These are phyloP conservation scores for Azemiops feae DNA, from an alignment of 2,113 vertebrate species.

Conservation along the genomic window DNA sequence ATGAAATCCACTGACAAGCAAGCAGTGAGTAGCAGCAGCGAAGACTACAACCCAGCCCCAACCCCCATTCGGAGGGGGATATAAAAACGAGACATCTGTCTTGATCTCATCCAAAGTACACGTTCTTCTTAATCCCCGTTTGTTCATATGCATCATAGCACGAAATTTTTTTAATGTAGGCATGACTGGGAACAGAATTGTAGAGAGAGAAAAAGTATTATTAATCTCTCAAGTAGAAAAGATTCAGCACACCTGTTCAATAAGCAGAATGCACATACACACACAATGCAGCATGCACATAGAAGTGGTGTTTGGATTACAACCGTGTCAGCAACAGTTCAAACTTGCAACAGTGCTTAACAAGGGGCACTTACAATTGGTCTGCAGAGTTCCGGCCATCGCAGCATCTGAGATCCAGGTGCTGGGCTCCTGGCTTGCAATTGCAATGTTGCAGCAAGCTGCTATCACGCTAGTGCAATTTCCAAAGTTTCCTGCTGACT, in stretches of 20 bases:
- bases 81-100: background rate
- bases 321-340: background rate
- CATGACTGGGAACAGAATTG: background rate
- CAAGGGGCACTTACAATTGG: background rate
- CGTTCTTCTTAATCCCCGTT: background rate
- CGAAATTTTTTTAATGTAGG: background rate
- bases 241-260: background rate
- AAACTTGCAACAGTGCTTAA: background rate
- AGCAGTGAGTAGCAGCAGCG: background rate
- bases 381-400: background rate
- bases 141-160: accelerated
- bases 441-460: background rate
- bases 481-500: background rate
- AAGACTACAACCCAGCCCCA: slow-evolving; percentile 30
- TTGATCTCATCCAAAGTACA: background rate
- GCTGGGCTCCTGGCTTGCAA: background rate
- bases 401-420: background rate
- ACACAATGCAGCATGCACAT: background rate
- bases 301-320: background rate
- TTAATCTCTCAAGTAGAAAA: background rate
- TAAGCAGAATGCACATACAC: background rate
- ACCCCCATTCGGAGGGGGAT: background rate
- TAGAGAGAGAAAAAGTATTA: background rate
- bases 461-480: background rate
- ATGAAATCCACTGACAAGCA: slow-evolving; percentile 23